Percentiles rank a stretch among this genome's conserved stretches.
Conservation (phyloP, 2,888 invertebrate genomes). For the Cosmopolites sordidus region DNA sequence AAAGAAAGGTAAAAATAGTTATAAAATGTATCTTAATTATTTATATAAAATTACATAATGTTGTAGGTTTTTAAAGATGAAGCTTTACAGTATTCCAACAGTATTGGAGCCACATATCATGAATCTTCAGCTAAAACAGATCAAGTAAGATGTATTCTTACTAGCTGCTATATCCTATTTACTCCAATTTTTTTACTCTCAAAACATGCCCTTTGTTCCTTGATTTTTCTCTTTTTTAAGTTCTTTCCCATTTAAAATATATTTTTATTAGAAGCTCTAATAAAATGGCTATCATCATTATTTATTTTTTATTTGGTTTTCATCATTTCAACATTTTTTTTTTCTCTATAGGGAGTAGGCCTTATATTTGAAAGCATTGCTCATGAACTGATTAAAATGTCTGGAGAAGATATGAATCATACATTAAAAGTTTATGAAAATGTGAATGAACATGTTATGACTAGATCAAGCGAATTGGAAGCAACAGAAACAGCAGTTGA, state of each 20-base stretch:
- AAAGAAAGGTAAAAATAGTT: no score
- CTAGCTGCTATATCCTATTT: slow-evolving; percentile 4
- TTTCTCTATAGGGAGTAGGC: slow-evolving; percentile 59
- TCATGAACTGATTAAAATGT: slow-evolving; percentile 56
- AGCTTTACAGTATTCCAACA: slow-evolving; percentile 70
- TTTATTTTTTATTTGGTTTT: neutral
- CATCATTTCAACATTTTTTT: no score
- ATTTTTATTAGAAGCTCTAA: neutral
- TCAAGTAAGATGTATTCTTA: no score
- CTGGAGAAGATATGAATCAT: slow-evolving; percentile 44
- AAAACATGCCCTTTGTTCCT: no score
- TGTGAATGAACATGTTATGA: slow-evolving; percentile 47
- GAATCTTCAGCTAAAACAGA: slow-evolving; percentile 80
- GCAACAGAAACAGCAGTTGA: slow-evolving; percentile 61
- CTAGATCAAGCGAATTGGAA: slow-evolving; percentile 52
- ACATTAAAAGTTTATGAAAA: slow-evolving; percentile 58
- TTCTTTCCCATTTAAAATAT: neutral
- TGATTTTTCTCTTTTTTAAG: no score
- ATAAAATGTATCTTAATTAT: no score
- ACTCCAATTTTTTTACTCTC: neutral
- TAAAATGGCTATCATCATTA: slow-evolving; percentile 3
- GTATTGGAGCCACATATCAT: slow-evolving; percentile 78
- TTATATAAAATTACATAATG: slow-evolving; percentile 31
- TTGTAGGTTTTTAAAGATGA: slow-evolving; percentile 61
- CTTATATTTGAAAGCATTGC: slow-evolving; percentile 68